phyloP scores from a whole-genome alignment of 2,888 invertebrate species.

The Sycophila texana region DNA sequence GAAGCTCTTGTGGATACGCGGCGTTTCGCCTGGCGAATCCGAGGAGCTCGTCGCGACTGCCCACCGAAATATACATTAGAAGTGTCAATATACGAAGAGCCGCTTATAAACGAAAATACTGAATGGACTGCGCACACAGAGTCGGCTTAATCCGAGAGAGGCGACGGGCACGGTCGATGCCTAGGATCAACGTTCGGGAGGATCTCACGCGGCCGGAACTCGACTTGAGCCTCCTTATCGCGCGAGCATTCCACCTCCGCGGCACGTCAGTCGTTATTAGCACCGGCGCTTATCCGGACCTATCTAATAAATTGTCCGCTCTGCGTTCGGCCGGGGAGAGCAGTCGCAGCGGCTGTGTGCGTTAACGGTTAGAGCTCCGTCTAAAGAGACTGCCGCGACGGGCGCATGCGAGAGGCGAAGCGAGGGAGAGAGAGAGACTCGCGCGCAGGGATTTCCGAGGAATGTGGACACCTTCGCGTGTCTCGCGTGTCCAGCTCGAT shows the following conservation, averaged over 20 bases:
- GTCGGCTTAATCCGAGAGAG: neutral
- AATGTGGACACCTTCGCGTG: conserved; percentile 61
- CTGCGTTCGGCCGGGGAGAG: conserved; percentile 45
- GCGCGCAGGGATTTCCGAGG: neutral
- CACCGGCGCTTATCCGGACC: conserved; percentile 71
- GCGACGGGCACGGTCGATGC: conserved; percentile 6
- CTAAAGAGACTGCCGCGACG: neutral
- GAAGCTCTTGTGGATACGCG: neutral
- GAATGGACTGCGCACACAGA: neutral
- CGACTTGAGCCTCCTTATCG: conserved; percentile 23
- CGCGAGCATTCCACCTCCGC: conserved; percentile 14
- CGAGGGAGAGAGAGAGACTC: neutral
- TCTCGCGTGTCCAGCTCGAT: conserved; percentile 54
- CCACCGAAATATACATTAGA: conserved; percentile 31
- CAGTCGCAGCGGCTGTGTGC: conserved; percentile 66
- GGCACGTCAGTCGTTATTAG: conserved; percentile 65
- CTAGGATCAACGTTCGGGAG: conserved; percentile 11
- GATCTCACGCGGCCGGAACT: conserved; percentile 14
- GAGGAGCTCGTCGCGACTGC: neutral
- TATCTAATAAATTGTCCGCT: conserved; percentile 73
- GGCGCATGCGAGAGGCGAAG: neutral
- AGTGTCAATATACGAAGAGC: conserved; percentile 30
- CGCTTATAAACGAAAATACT: neutral
- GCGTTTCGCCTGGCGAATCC: no score
- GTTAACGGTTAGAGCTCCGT: conserved; percentile 48